Conservation (phyloP, 2,113 vertebrate species). For the Meleagris gallopavo region DNA sequence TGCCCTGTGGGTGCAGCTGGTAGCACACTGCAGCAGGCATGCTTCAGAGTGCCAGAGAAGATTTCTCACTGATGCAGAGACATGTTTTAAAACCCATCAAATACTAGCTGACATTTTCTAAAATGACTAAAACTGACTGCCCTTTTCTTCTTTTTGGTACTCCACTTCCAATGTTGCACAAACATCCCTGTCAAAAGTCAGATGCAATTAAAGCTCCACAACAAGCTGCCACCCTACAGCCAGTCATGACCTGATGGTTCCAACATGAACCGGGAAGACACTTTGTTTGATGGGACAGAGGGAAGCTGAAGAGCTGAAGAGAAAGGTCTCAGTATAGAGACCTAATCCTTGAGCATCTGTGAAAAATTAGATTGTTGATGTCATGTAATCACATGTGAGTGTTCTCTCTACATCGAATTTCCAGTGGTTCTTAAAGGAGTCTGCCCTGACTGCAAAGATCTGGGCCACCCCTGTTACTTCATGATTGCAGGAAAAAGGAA, state of each 20-base stretch:
- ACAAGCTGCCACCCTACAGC: background rate
- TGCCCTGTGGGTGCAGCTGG: fast-evolving
- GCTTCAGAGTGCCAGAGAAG: background rate
- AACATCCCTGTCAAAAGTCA: background rate
- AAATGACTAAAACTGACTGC: background rate
- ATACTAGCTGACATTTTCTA: background rate
- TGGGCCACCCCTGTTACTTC: background rate
- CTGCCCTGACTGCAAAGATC: background rate
- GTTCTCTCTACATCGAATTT: background rate
- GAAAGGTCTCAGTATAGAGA: background rate
- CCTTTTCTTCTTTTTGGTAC: background rate
- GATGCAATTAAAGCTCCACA: background rate
- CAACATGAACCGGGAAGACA: fast-evolving
- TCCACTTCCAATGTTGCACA: background rate
- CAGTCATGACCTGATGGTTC: background rate
- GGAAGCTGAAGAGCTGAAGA: background rate
- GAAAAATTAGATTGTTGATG: background rate
- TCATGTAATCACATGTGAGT: too few species aligned
- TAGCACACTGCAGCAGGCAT: background rate
- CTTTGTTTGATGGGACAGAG: background rate
- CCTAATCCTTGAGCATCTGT: background rate
- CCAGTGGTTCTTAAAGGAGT: background rate
- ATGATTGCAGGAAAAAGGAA: background rate
- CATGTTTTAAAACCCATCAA: background rate
- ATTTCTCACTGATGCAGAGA: background rate